A percentile compares a stretch with the other conserved stretches of the same genome.
Conservation (phyloP, 2,113 vertebrate species). For the Neodontobutis hainanensis region DNA sequence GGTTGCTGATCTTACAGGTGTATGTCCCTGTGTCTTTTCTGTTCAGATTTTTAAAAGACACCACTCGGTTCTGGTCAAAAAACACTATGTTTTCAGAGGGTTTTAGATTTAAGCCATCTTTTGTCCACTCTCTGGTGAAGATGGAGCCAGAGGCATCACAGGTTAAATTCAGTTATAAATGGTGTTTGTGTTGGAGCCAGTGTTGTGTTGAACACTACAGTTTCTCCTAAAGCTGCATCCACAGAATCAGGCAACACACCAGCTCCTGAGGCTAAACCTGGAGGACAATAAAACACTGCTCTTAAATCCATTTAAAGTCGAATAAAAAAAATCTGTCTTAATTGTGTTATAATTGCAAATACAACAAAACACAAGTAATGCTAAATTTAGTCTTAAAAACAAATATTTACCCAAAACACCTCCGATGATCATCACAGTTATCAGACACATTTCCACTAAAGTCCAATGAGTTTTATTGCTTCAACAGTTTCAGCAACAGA, state of each 20-base stretch:
- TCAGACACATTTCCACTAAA: too few species aligned
- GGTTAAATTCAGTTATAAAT: neutral
- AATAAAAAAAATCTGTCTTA: too few species aligned
- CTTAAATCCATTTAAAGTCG: too few species aligned
- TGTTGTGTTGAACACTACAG: slow-evolving; percentile 31
- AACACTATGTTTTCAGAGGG: slow-evolving; percentile 4
- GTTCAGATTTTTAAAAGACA: slow-evolving; percentile 25
- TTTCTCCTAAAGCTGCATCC: slow-evolving; percentile 19
- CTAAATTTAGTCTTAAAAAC: too few species aligned
- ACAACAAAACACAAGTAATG: too few species aligned
- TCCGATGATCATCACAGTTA: too few species aligned
- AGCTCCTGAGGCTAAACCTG: slow-evolving; percentile 41
- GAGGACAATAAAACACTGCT: slow-evolving; percentile 2
- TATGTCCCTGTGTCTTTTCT: slow-evolving; percentile 51
- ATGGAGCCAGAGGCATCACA: slow-evolving; percentile 28
- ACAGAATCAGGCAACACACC: slow-evolving; percentile 38
- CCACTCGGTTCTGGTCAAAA: slow-evolving; percentile 23
- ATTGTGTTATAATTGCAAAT: too few species aligned
- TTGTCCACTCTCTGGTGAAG: slow-evolving; percentile 34
- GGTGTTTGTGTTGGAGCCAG: neutral
- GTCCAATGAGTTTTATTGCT: too few species aligned
- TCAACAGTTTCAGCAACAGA: too few species aligned
- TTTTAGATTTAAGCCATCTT: slow-evolving; percentile 23
- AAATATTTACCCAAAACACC: too few species aligned
- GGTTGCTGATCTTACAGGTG: slow-evolving; percentile 47